Percentiles rank a stretch among this genome's conserved stretches.
phyloP scores from a whole-genome alignment of 1,140 invertebrate genomes.

The Drosophila subpulchrella region DNA sequence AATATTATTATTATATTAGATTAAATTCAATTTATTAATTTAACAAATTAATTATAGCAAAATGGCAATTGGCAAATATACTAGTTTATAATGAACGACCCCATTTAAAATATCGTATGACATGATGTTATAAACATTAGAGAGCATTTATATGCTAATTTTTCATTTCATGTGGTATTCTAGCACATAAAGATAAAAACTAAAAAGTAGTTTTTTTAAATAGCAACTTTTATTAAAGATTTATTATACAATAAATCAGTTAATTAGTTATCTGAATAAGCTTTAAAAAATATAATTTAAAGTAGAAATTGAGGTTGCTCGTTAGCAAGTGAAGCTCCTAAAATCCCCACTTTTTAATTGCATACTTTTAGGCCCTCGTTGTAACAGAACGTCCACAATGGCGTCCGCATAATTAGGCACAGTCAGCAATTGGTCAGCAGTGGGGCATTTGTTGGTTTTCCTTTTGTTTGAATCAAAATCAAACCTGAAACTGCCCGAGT shows the following conservation, averaged over 20 bases:
- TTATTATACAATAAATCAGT: background rate
- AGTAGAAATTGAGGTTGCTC: background rate
- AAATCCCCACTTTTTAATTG: background rate
- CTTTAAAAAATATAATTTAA: too few species aligned
- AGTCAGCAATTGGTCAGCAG: background rate
- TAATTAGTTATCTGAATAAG: too few species aligned
- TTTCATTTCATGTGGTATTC: too few species aligned
- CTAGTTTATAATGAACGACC: background rate
- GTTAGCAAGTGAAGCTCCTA: background rate
- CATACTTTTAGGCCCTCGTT: constrained; percentile 59
- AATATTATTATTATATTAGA: too few species aligned
- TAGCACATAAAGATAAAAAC: background rate
- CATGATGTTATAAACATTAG: too few species aligned
- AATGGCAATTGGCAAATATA: too few species aligned
- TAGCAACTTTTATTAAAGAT: background rate
- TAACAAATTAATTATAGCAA: too few species aligned
- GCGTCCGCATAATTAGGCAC: constrained; percentile 30
- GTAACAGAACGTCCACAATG: constrained; percentile 35
- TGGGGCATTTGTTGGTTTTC: constrained; percentile 11
- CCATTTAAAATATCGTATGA: too few species aligned
- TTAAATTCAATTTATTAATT: too few species aligned
- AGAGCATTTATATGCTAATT: background rate
- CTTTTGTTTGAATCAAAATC: constrained; percentile 45
- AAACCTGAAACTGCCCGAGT: constrained; percentile 38
- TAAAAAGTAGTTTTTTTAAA: too few species aligned